These are phyloP conservation scores for Cercopithecus mona DNA, from an alignment of 2,113 vertebrate genomes.

Conservation along the genomic window DNA sequence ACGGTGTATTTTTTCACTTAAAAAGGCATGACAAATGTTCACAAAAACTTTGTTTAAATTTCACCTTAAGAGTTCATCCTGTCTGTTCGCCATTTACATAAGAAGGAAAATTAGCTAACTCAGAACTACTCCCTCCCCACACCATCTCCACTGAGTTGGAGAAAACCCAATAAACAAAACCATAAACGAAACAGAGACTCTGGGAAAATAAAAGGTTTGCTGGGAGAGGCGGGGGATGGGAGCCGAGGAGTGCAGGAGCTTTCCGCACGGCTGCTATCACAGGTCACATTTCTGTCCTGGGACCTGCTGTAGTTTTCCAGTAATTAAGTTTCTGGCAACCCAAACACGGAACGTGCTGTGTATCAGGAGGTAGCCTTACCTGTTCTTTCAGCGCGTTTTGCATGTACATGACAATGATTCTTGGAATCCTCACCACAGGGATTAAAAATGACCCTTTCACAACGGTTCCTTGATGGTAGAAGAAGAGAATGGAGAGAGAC, in stretches of 20 bases:
- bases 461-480: slow-evolving; percentile 87
- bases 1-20: background rate
- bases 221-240: fast-evolving
- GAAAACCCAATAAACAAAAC: background rate
- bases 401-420: slow-evolving; percentile 77
- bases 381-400: slow-evolving; percentile 76
- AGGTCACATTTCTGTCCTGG: background rate
- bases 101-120: background rate
- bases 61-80: background rate
- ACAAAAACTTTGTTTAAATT: background rate
- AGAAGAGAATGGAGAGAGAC: slow-evolving; percentile 85
- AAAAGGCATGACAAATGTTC: background rate
- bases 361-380: slow-evolving; percentile 77
- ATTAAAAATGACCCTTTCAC: slow-evolving; percentile 86
- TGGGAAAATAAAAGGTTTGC: background rate
- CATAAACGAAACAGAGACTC: background rate
- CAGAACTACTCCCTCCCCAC: background rate
- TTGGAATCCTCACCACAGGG: slow-evolving; percentile 83
- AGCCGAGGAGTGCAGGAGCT: background rate
- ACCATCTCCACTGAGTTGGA: background rate
- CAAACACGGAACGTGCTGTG: background rate
- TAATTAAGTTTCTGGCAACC: background rate
- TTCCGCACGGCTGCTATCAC: background rate
- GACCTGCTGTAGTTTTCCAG: background rate
- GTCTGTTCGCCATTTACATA: background rate